phyloP scores from a whole-genome alignment of 2,888 invertebrate genomes.

The Heliconius erato region DNA sequence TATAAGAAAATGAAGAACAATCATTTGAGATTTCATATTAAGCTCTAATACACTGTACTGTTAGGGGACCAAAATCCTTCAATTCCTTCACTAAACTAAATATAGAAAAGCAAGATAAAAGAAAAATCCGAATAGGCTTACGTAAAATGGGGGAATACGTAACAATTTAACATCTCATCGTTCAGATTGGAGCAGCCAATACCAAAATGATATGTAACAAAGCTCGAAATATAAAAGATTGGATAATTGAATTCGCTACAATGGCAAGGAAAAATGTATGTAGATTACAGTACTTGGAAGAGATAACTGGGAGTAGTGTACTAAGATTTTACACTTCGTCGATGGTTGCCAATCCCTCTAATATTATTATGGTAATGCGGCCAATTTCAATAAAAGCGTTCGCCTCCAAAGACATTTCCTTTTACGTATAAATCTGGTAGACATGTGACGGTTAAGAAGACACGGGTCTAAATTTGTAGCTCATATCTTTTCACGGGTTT shows the following conservation, averaged over 20 bases:
- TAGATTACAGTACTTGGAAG: conserved; percentile 64
- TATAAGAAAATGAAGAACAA: conserved; percentile 24
- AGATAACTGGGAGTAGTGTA: conserved; percentile 72
- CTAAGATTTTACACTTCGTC: conserved; percentile 80
- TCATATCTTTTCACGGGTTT: conserved; percentile 71
- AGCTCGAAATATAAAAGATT: conserved; percentile 72
- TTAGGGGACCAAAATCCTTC: conserved; percentile 21
- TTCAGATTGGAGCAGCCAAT: conserved; percentile 51
- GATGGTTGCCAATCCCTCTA: conserved; percentile 83
- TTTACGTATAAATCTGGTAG: conserved; percentile 77
- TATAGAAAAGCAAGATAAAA: conserved; percentile 43
- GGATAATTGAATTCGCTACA: conserved; percentile 79
- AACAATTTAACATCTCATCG: conserved; percentile 50
- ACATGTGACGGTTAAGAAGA: conserved; percentile 72
- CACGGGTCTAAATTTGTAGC: conserved; percentile 78
- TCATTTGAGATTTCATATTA: conserved; percentile 30
- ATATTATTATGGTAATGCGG: conserved; percentile 84
- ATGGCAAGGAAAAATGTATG: conserved; percentile 72
- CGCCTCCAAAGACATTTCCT: conserved; percentile 74
- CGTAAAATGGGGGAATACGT: conserved; percentile 46
- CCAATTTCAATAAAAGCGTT: conserved; percentile 85
- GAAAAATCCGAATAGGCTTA: conserved; percentile 43
- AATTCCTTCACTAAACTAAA: conserved; percentile 32
- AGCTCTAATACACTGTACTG: conserved; percentile 34
- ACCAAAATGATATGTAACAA: conserved; percentile 58